phyloP scores from a whole-genome alignment of 2,888 invertebrate genomes.

The Oegoconia quadripuncta region DNA sequence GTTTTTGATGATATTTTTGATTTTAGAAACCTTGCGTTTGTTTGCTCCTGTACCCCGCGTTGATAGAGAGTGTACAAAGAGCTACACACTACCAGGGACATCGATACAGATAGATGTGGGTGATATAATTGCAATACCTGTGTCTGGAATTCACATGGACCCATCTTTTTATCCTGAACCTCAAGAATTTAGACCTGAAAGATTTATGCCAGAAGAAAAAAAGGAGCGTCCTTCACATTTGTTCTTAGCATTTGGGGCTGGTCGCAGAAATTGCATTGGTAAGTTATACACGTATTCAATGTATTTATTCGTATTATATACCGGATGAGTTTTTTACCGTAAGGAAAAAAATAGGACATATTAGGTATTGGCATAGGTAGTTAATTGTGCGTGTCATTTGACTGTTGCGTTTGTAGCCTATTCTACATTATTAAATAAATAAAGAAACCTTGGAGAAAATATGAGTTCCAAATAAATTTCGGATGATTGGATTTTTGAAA shows the following conservation, averaged over 20 bases:
- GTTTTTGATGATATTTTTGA: constrained; percentile 4
- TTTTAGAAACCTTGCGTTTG: constrained; percentile 78
- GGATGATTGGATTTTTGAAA: no score
- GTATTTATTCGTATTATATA: no score
- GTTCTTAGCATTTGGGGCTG: constrained; percentile 76
- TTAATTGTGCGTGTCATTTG: no score
- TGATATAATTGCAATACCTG: constrained; percentile 61
- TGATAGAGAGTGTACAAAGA: constrained; percentile 75
- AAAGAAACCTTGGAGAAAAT: no score
- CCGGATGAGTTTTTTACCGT: no score
- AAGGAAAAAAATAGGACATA: no score
- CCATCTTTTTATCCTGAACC: constrained; percentile 77
- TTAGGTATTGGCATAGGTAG: no score
- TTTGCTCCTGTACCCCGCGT: constrained; percentile 77
- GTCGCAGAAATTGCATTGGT: constrained; percentile 77
- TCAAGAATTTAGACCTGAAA: constrained; percentile 69
- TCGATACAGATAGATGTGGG: constrained; percentile 64
- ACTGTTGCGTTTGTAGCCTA: no score
- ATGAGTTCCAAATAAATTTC: no score
- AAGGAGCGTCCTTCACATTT: constrained; percentile 65
- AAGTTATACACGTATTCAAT: constrained; percentile 14
- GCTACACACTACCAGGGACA: constrained; percentile 71
- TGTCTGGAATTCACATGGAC: constrained; percentile 75
- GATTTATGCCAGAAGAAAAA: constrained; percentile 77
- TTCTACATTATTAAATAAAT: no score